phyloP scores from a whole-genome alignment of 2,113 vertebrate species.

The Nettapus auritus region DNA sequence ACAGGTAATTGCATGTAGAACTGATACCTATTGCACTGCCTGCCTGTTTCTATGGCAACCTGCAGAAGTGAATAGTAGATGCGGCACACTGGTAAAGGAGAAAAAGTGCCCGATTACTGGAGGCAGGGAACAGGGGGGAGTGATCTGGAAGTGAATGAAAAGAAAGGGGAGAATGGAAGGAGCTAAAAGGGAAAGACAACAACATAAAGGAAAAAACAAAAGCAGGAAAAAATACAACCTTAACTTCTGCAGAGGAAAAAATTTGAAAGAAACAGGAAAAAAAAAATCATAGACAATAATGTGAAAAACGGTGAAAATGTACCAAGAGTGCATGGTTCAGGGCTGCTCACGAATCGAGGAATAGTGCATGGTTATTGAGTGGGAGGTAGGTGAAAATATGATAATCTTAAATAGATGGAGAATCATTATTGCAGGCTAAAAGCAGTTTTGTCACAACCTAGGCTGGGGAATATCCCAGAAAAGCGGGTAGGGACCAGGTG shows the following conservation, averaged over 20 bases:
- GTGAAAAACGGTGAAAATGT: background rate
- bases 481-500: background rate
- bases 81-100: background rate
- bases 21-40: slow-evolving; percentile 34
- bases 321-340: background rate
- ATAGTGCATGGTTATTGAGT: background rate
- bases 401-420: background rate
- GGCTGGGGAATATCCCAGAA: background rate
- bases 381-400: background rate
- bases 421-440: background rate
- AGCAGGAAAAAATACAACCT: rapidly evolving
- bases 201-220: background rate
- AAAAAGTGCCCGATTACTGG: background rate
- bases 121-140: background rate
- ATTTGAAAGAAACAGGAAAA: background rate
- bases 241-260: background rate
- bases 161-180: background rate
- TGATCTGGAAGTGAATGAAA: background rate
- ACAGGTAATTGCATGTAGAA: slow-evolving; percentile 40
- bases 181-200: background rate
- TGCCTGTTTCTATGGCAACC: slow-evolving; percentile 60
- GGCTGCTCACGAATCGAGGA: background rate
- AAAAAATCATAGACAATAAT: background rate
- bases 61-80: background rate
- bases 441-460: background rate